Conservation (phyloP, 2,888 invertebrate species). For the Agrypnus murinus region DNA sequence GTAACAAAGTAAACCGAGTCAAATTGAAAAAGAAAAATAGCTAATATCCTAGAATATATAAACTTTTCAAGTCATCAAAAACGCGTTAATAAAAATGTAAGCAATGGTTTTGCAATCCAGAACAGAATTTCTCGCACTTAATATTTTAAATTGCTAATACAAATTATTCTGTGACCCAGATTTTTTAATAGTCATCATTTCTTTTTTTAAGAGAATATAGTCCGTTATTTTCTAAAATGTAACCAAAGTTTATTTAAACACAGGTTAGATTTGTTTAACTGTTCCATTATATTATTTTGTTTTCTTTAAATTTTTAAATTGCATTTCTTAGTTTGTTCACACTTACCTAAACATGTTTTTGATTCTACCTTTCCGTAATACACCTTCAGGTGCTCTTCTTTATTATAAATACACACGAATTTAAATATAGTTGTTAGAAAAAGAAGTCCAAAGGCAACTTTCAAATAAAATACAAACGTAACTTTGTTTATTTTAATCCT, state of each 20-base stretch:
- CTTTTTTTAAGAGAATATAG: constrained; percentile 29
- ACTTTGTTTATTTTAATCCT: constrained; percentile 56
- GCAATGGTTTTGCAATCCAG: constrained; percentile 50
- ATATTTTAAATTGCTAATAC: constrained; percentile 54
- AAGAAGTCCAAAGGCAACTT: constrained; percentile 31
- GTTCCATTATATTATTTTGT: constrained; percentile 31
- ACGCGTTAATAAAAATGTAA: constrained; percentile 49
- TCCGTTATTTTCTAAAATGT: constrained; percentile 48
- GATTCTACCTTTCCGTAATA: constrained; percentile 12
- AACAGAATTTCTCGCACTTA: constrained; percentile 45
- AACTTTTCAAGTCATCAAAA: constrained; percentile 42
- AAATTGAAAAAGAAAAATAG: constrained; percentile 18
- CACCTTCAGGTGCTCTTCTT: constrained; percentile 28
- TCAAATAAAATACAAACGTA: constrained; percentile 44
- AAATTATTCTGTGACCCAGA: constrained; percentile 54
- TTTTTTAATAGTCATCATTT: constrained; percentile 51
- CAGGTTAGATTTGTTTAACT: constrained; percentile 45
- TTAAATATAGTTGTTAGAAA: constrained; percentile 36
- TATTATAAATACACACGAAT: not conserved
- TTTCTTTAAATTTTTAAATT: constrained; percentile 5
- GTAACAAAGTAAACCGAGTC: constrained; percentile 42
- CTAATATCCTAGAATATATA: constrained; percentile 28
- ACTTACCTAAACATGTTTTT: constrained; percentile 33
- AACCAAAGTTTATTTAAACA: constrained; percentile 34
- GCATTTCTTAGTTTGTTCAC: constrained; percentile 40